phyloP scores from a whole-genome alignment of 2,888 invertebrate genomes.

The Notodonta dromedarius region DNA sequence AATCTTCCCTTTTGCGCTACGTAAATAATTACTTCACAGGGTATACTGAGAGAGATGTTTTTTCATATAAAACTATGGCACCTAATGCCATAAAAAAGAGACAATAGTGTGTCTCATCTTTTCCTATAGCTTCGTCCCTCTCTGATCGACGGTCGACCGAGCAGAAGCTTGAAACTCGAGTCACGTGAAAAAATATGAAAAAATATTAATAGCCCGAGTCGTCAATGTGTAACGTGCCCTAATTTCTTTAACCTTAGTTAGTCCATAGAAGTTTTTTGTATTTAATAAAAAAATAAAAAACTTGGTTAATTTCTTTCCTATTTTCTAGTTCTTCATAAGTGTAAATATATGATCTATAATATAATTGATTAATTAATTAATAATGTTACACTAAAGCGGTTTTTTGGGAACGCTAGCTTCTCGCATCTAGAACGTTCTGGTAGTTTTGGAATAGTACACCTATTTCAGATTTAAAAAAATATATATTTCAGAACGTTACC shows the following conservation, averaged over 20 bases:
- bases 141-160: too few relatives aligned
- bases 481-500: not conserved
- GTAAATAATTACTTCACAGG: too few relatives aligned
- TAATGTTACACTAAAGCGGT: not conserved
- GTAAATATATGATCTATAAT: conserved; percentile 26
- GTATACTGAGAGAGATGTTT: too few relatives aligned
- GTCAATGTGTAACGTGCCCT: conserved; percentile 22
- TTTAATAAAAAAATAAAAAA: conserved; percentile 16
- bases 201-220: conserved; percentile 16
- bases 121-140: too few relatives aligned
- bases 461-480: conserved; percentile 1
- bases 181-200: too few relatives aligned
- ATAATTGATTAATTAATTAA: not conserved
- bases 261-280: conserved; percentile 34
- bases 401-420: conserved; percentile 36
- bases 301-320: conserved; percentile 37
- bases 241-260: conserved; percentile 28
- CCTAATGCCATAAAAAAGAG: too few relatives aligned
- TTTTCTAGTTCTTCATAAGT: conserved; percentile 32
- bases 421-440: conserved; percentile 40
- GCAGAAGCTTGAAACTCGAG: too few relatives aligned
- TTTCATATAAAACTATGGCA: too few relatives aligned
- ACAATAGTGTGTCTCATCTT: too few relatives aligned
- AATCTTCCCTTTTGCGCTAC: too few relatives aligned
- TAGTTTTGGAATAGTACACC: conserved; percentile 3